Conservation (phyloP, 2,888 invertebrate genomes). For the Marasmarcha lunaedactyla region DNA sequence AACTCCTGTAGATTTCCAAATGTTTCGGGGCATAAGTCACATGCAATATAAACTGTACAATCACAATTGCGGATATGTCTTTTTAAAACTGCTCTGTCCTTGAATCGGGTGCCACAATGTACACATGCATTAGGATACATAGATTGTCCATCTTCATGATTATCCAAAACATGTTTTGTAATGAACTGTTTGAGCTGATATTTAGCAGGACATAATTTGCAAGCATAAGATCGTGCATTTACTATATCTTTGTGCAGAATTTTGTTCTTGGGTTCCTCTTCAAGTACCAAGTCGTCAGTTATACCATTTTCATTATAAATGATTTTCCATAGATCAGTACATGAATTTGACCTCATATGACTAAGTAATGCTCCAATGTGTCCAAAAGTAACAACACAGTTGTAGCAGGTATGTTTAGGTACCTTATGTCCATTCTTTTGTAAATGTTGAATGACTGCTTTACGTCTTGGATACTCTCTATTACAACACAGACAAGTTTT, state of each 20-base stretch:
- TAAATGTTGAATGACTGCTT: slow-evolving; percentile 64
- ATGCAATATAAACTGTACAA: slow-evolving; percentile 70
- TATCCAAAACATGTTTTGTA: slow-evolving; percentile 61
- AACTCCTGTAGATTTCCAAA: slow-evolving; percentile 60
- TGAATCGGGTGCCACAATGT: slow-evolving; percentile 54
- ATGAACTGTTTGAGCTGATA: slow-evolving; percentile 65
- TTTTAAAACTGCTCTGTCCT: slow-evolving; percentile 53
- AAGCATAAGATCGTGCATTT: slow-evolving; percentile 61
- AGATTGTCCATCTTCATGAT: slow-evolving; percentile 62
- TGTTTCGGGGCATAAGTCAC: slow-evolving; percentile 57
- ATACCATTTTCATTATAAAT: slow-evolving; percentile 62
- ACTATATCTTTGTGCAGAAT: slow-evolving; percentile 61
- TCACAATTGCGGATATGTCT: slow-evolving; percentile 65
- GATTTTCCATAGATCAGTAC: slow-evolving; percentile 62
- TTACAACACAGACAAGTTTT: slow-evolving; percentile 61
- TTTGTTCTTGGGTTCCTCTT: slow-evolving; percentile 50
- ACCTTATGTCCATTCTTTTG: slow-evolving; percentile 69
- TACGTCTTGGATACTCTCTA: slow-evolving; percentile 55
- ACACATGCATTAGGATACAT: slow-evolving; percentile 48
- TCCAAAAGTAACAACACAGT: slow-evolving; percentile 70
- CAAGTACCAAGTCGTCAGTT: slow-evolving; percentile 54
- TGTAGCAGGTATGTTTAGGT: slow-evolving; percentile 73
- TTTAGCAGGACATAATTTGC: slow-evolving; percentile 61
- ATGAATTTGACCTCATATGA: slow-evolving; percentile 61
- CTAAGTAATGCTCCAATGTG: slow-evolving; percentile 63